Conservation (phyloP, 2,113 vertebrate genomes). For the Cromileptes altivelis region DNA sequence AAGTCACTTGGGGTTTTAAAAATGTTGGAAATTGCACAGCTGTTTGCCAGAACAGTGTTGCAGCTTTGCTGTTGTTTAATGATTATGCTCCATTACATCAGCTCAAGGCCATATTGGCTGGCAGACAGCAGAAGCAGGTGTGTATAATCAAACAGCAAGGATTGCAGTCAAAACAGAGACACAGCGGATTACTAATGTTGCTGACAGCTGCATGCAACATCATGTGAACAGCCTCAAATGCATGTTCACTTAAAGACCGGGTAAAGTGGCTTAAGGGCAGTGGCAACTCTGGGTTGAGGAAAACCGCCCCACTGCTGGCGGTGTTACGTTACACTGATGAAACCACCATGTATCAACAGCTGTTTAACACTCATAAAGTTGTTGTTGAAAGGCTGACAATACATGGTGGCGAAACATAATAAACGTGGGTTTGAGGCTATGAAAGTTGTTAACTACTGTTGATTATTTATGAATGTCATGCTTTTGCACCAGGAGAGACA, state of each 20-base stretch:
- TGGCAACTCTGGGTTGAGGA: background rate
- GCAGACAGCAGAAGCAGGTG: constrained; percentile 13
- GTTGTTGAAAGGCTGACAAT: background rate
- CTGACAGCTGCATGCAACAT: constrained; percentile 11
- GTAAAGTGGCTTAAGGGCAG: background rate
- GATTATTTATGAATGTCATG: background rate
- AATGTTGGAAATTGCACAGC: background rate
- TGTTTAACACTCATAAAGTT: background rate
- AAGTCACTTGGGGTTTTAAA: background rate
- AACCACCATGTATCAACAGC: background rate
- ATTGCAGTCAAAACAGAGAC: constrained; percentile 36
- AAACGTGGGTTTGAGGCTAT: background rate
- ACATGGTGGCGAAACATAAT: background rate
- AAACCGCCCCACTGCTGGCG: background rate
- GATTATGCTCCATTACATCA: constrained; percentile 8
- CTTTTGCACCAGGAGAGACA: background rate
- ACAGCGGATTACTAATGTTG: background rate
- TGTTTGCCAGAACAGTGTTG: background rate
- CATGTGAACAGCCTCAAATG: constrained; percentile 23
- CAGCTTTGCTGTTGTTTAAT: background rate
- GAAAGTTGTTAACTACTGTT: background rate
- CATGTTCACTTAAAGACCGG: constrained; percentile 1
- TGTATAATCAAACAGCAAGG: constrained; percentile 24
- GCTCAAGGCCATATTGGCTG: constrained; percentile 16
- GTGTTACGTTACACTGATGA: background rate